Percentiles rank a stretch among this genome's conserved stretches.
Conservation (phyloP, 2,888 invertebrate species). For the Pristionchus japonicus region DNA sequence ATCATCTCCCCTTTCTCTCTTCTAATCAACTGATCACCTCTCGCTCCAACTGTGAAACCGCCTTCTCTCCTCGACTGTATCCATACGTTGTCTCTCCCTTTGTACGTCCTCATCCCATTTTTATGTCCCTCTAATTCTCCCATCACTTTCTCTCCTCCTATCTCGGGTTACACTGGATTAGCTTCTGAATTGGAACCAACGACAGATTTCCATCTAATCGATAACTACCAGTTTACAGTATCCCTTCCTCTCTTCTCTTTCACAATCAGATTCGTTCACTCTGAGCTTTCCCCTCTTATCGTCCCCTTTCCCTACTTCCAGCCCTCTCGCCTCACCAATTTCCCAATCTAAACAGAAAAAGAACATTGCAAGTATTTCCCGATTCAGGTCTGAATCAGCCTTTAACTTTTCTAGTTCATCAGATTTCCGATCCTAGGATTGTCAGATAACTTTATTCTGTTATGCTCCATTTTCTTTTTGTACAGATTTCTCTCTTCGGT, state of each 20-base stretch:
- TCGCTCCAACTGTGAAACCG: background rate
- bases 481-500: background rate
- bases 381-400: slow-evolving; percentile 33
- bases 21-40: slow-evolving; percentile 29
- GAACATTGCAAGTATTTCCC: slow-evolving; percentile 32
- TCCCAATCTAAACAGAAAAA: slow-evolving; percentile 4
- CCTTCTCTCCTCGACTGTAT: background rate
- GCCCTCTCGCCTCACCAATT: background rate
- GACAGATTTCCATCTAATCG: slow-evolving; percentile 13
- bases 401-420: slow-evolving; percentile 16
- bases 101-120: background rate
- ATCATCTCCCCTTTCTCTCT: background rate
- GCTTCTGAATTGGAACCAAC: slow-evolving; percentile 34
- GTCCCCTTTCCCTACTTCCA: background rate
- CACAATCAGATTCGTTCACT: background rate
- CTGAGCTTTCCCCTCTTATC: slow-evolving; percentile 32
- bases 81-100: slow-evolving; percentile 1
- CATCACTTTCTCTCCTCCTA: background rate
- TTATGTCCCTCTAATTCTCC: background rate
- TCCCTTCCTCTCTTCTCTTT: background rate
- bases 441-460: slow-evolving; percentile 16
- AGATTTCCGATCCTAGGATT: background rate
- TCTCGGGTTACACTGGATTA: slow-evolving; percentile 15
- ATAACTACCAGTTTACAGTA: background rate
- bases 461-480: slow-evolving; percentile 2